Evolutionary conservation across 2,888 invertebrate species (phyloP).

Genomic region (Sinotaia quadrata): DNA sequence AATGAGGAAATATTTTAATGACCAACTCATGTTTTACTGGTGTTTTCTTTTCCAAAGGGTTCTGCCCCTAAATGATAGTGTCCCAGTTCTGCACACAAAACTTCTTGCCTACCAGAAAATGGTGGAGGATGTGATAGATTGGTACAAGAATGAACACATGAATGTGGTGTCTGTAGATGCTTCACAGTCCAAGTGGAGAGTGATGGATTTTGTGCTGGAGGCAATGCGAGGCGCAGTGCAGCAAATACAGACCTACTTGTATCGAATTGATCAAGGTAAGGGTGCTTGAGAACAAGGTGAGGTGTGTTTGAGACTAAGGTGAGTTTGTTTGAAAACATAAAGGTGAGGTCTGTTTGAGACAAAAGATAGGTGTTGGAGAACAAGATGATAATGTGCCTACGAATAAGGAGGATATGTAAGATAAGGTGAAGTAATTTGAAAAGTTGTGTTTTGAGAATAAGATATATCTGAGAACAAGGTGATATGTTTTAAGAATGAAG

Average conservation of each 20-base stretch:
- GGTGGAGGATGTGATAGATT: conserved; percentile 57
- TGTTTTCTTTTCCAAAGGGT: conserved; percentile 43
- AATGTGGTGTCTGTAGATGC: conserved; percentile 63
- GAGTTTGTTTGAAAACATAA: no score
- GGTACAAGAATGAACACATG: conserved; percentile 68
- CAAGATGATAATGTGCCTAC: no score
- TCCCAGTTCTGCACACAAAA: conserved; percentile 67
- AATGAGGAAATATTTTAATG: no score
- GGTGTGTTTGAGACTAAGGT: no score
- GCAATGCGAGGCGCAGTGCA: conserved; percentile 62
- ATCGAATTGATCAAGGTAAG: conserved; percentile 64
- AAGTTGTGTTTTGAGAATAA: no score
- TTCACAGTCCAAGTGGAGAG: conserved; percentile 70
- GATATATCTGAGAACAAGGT: no score
- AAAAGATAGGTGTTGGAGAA: no score
- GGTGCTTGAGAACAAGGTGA: neutral
- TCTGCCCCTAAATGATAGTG: conserved; percentile 68
- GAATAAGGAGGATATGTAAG: no score
- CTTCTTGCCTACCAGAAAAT: conserved; percentile 61
- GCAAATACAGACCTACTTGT: conserved; percentile 70
- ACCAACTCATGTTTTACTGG: no score
- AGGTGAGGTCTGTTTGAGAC: no score
- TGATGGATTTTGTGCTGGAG: conserved; percentile 66
- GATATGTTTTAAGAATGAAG: no score
- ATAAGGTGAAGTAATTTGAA: no score